Percentiles rank a stretch among this genome's conserved stretches.
phyloP scores from a whole-genome alignment of 2,113 vertebrate genomes.

The Anas platyrhynchos region DNA sequence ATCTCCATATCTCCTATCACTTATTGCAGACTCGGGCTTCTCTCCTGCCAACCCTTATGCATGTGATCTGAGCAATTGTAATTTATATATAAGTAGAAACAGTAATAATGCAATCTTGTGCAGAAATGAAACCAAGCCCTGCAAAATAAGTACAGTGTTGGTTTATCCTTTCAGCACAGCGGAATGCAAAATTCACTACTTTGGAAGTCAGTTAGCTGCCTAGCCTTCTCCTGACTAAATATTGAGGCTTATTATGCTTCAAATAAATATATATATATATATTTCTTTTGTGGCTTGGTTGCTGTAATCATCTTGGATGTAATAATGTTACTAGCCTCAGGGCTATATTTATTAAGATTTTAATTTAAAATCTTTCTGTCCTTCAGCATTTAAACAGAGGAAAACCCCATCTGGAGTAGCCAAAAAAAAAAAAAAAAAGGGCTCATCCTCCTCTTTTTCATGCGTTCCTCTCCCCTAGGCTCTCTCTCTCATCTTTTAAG shows the following conservation, averaged over 20 bases:
- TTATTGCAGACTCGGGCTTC: not conserved
- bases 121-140: not conserved
- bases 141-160: not conserved
- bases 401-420: conserved; percentile 72
- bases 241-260: conserved; percentile 71
- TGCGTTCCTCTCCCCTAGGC: conserved; percentile 24
- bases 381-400: conserved; percentile 74
- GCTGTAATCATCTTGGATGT: conserved; percentile 80
- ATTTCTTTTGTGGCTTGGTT: conserved; percentile 78
- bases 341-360: conserved; percentile 82
- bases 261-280: conserved; percentile 64
- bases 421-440: conserved; percentile 46
- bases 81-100: not conserved
- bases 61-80: not conserved
- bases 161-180: not conserved
- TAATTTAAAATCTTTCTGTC: conserved; percentile 78
- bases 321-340: conserved; percentile 80
- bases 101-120: not conserved
- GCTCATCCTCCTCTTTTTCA: conserved; percentile 52
- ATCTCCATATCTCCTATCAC: not conserved
- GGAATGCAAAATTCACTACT: conserved; percentile 61
- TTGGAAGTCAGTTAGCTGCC: conserved; percentile 67
- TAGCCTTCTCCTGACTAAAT: conserved; percentile 62
- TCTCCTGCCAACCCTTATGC: not conserved
- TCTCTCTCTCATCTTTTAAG: conserved; percentile 52